Evolutionary conservation across 1,140 invertebrate species (phyloP), one percentile per base, ranked within the genome.

Genomic region (Drosophila bipectinata): DNA sequence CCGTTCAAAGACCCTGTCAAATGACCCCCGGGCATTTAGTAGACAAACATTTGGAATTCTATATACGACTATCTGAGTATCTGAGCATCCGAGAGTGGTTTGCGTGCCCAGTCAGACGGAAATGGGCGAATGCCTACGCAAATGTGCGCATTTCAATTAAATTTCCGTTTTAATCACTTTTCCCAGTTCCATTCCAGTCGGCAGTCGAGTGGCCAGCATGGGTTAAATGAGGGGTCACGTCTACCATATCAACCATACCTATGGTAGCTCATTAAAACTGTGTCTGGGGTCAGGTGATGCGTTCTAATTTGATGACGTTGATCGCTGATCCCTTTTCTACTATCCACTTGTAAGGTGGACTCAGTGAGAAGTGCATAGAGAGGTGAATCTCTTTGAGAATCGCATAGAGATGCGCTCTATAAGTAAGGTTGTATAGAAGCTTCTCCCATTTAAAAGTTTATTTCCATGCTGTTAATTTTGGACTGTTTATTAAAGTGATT

Each of bases 161-260:
- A 88, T 75, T 79, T 79, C 49, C 61, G 67, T 88, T 88, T 88
- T 88, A 88, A 88, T 88, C 83, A 82, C 79, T 77, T 88, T 88
- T 87, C 49, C 66, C 57, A 61, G 63, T 69, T 47, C 34, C 49
- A 54, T 53, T 53, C 26, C 51, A 12, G 14, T 2, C n/a, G 7
- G n/a, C 10, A 34, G 12, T 58, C 8, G 21, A 44, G 34, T 53
- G 49, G 44, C 8, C 15, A 8, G 24, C 41, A n/a, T 15, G 32
- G 58, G 62, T 41, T 52, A 67, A 67, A 59, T 34, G 18, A 7
- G 60, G 63, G 63, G 32, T 64, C 34, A 63, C 34, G 30, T 14
- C 12, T 9, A 15, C 41, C 26, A 15, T 45, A 34, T 14, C 12
- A 3, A 15, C 41, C 26, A 15, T 45, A 34, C 24, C 37, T 10